Evolutionary conservation across 92 coral and sea anemone species (phyloP), one percentile per base, ranked within the genome.

Genomic region (Palythoa caribaeorum): DNA sequence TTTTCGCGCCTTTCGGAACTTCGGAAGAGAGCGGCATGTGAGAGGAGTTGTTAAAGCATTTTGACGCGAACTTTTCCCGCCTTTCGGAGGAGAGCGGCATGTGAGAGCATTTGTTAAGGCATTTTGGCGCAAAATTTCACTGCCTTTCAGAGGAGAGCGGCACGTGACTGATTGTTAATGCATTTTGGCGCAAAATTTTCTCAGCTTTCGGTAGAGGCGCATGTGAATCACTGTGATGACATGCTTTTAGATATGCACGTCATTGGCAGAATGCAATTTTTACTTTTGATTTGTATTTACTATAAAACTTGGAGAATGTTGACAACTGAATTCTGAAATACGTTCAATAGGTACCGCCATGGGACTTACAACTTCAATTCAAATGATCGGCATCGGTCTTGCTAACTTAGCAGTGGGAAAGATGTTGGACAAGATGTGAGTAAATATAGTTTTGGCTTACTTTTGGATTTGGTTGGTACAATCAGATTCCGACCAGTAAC

Each of bases 321-420:
- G 5, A 2, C 9, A 6, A 15, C 20, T 9, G 7, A 16, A n/a
- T 9, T 59, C 65, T 68, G 47, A 38, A 70, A 35, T 11, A 9
- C 48, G 17, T 20, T 62, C n/a, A 2, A 7, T 71, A 95, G 98
- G 98, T 17, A 95, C 98, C 72, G 98, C 98, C 48, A 88, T 95
- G 54, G 98, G 97, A 70, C 80, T 94, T 28, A 91, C 92, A 36
- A 92, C 97, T 13, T 93, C 97, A 8, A 88, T 94, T 13, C 97
- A 94, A 91, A 95, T 95, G 98, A 95, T 95, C 68, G 98, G 98
- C 36, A 95, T 93, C 73, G 98, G 96, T 54, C 69, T 95, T 37
- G 93, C 93, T 38, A 93, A 95, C 84, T 47, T 95, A 87, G 73
- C 88, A 47, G 98, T 95, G 15, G 98, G 98, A 68, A 95, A 93